phyloP scores from a whole-genome alignment of 2,888 invertebrate species.

The Macrophya alboannulata region DNA sequence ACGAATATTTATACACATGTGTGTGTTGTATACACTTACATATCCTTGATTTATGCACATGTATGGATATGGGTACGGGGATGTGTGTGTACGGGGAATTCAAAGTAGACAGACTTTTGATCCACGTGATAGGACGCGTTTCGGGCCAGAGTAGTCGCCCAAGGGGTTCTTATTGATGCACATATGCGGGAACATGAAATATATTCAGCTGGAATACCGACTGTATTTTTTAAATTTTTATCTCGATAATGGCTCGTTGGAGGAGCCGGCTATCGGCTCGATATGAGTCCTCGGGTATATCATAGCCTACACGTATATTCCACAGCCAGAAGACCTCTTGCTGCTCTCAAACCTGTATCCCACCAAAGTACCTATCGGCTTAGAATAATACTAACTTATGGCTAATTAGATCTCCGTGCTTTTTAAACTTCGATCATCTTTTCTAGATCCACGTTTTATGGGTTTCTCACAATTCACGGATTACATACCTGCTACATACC shows the following conservation, averaged over 20 bases:
- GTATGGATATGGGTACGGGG: background rate
- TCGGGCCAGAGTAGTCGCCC: constrained; percentile 26
- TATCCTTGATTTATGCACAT: constrained; percentile 21
- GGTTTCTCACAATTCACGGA: background rate
- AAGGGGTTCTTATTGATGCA: constrained; percentile 36
- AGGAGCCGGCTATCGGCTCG: constrained; percentile 1
- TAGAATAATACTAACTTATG: constrained; percentile 47
- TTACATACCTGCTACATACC: background rate
- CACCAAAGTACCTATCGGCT: constrained; percentile 13
- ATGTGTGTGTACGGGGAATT: constrained; percentile 27
- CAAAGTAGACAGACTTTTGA: constrained; percentile 54
- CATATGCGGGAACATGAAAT: constrained; percentile 51
- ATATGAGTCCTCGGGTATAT: background rate
- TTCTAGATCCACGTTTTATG: background rate
- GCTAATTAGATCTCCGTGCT: constrained; percentile 42
- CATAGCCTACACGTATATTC: background rate
- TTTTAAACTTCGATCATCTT: constrained; percentile 29
- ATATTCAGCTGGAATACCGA: constrained; percentile 49
- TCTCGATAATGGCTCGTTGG: constrained; percentile 32
- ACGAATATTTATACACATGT: constrained; percentile 22
- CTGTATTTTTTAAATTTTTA: constrained; percentile 11
- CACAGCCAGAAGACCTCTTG: background rate
- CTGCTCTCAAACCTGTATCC: constrained; percentile 3
- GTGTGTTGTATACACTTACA: background rate
- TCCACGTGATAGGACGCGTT: constrained; percentile 55